phyloP scores from a whole-genome alignment of 2,888 invertebrate species.

The Homarus gammarus region DNA sequence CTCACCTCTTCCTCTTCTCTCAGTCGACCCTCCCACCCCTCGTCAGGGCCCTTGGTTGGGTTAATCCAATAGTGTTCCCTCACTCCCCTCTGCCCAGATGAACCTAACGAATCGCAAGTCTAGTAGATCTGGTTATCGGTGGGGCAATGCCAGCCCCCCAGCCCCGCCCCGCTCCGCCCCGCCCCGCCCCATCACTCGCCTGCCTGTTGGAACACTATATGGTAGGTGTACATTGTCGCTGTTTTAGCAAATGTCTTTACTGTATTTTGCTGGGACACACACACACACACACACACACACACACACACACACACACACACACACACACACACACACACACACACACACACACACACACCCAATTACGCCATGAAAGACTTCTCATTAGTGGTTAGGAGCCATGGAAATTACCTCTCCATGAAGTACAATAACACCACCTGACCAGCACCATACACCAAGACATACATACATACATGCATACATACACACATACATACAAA shows the following conservation, averaged over 20 bases:
- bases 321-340: too few relatives aligned
- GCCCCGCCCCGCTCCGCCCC: too few relatives aligned
- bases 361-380: not conserved
- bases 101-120: constrained; percentile 35
- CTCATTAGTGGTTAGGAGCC: not conserved
- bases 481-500: constrained; percentile 28
- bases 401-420: too few relatives aligned
- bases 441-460: not conserved
- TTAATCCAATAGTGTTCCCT: constrained; percentile 23
- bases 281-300: not conserved
- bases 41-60: not conserved
- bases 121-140: constrained; percentile 15
- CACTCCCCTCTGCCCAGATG: constrained; percentile 26
- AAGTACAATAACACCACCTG: too few relatives aligned
- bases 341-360: too few relatives aligned
- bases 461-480: not conserved
- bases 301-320: not conserved
- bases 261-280: not conserved
- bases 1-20: constrained; percentile 5
- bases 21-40: not conserved
- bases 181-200: too few relatives aligned
- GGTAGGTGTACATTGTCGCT: not conserved
- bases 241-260: not conserved
- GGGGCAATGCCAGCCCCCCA: not conserved
- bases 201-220: not conserved